These are phyloP conservation scores for Eupithecia pulchellata DNA, from an alignment of 2,888 invertebrate genomes.

Conservation along the genomic window DNA sequence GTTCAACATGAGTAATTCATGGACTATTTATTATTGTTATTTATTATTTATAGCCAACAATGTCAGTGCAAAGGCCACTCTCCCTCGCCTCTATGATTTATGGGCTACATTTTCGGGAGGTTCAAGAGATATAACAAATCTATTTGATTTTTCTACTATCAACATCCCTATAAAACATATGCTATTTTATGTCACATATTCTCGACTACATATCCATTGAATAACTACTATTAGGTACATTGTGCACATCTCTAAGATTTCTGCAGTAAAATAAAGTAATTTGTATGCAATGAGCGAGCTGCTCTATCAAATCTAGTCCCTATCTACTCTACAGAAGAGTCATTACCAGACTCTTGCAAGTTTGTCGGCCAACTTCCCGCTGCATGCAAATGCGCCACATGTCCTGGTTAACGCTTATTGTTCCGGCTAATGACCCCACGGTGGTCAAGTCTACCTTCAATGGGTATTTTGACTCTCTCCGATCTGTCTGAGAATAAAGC, in stretches of 20 bases:
- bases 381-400: slow-evolving; percentile 40
- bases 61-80: neutral
- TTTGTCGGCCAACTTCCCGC: slow-evolving; percentile 22
- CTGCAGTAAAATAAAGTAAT: neutral
- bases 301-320: slow-evolving; percentile 6
- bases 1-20: no score
- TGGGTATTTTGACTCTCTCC: slow-evolving; percentile 24
- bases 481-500: neutral
- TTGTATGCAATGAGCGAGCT: slow-evolving; percentile 10
- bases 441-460: slow-evolving; percentile 19
- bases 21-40: neutral
- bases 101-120: neutral
- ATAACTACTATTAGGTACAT: neutral
- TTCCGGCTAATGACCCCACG: slow-evolving; percentile 23
- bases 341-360: slow-evolving; percentile 15
- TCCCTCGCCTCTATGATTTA: neutral
- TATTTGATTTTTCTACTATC: neutral
- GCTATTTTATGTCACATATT: neutral
- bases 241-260: neutral
- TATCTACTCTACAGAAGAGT: slow-evolving; percentile 12
- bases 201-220: neutral
- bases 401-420: slow-evolving; percentile 38
- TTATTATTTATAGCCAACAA: neutral
- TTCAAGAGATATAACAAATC: neutral
- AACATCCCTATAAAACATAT: neutral